phyloP scores from a whole-genome alignment of 2,888 invertebrate species.

The Cantharis flavilabris region DNA sequence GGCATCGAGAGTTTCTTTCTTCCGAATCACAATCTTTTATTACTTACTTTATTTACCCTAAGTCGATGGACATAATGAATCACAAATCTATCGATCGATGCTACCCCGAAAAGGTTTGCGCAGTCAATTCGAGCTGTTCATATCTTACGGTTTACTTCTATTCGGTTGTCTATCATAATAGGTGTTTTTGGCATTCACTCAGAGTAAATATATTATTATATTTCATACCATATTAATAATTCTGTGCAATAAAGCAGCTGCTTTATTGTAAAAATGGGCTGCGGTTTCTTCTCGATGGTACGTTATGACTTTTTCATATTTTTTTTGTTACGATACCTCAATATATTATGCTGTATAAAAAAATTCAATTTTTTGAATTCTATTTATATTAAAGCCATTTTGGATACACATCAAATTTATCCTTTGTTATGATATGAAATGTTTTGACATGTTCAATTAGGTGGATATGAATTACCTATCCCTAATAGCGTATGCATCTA shows the following conservation, averaged over 20 bases:
- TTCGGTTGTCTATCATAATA: conserved; percentile 46
- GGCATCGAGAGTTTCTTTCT: not conserved
- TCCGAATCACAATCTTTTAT: not conserved
- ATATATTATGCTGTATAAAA: not conserved
- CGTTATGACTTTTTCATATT: not conserved
- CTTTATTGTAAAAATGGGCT: not conserved
- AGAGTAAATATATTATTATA: conserved; percentile 5
- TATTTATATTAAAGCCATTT: not conserved
- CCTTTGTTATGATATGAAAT: conserved; percentile 34
- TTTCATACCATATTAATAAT: conserved; percentile 11
- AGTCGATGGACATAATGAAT: not conserved
- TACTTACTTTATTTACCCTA: not conserved
- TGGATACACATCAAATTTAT: conserved; percentile 9
- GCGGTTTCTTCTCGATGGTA: conserved; percentile 1
- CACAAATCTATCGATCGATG: conserved; percentile 39
- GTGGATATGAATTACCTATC: conserved; percentile 19
- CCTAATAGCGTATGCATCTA: conserved; percentile 13
- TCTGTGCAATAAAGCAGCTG: not conserved
- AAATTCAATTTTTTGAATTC: conserved; percentile 13
- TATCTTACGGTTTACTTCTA: conserved; percentile 37
- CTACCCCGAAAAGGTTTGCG: conserved; percentile 16
- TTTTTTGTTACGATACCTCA: not conserved
- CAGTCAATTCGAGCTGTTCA: conserved; percentile 28
- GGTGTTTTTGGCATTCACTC: conserved; percentile 20
- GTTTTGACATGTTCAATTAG: conserved; percentile 35